Percentiles rank a stretch among this genome's conserved stretches.
phyloP scores from a whole-genome alignment of 2,888 invertebrate species.

The Lepidochitona cinerea region DNA sequence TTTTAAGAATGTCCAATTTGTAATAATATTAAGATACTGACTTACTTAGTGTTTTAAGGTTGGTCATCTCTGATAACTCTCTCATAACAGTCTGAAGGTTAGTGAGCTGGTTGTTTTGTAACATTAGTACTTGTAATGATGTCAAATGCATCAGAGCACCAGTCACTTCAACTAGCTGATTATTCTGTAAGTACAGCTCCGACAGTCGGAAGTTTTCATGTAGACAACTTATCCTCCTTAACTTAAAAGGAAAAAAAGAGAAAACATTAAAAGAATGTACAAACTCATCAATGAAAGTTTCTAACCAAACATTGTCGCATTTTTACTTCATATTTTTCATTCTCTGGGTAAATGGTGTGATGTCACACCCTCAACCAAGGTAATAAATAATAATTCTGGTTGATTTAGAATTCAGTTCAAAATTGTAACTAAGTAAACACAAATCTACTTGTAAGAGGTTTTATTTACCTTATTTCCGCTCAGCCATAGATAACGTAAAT shows the following conservation, averaged over 20 bases:
- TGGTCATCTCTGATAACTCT: constrained; percentile 62
- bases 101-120: constrained; percentile 66
- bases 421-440: too few relatives aligned
- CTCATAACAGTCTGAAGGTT: constrained; percentile 55
- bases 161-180: constrained; percentile 54
- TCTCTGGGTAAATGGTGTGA: not conserved
- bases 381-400: too few relatives aligned
- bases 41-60: constrained; percentile 60
- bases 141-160: constrained; percentile 60
- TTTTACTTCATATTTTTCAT: too few relatives aligned
- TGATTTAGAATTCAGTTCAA: too few relatives aligned
- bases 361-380: not conserved
- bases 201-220: constrained; percentile 51
- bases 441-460: too few relatives aligned
- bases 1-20: too few relatives aligned
- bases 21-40: constrained; percentile 9
- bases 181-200: constrained; percentile 64
- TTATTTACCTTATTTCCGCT: constrained; percentile 67
- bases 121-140: constrained; percentile 54
- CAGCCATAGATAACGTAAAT: constrained; percentile 60
- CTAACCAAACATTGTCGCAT: too few relatives aligned
- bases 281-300: not conserved
- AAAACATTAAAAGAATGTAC: not conserved
- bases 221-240: constrained; percentile 52
- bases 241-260: constrained; percentile 36